Evolutionary conservation across 2,113 vertebrate genomes (phyloP).

Genomic region (Abramis brama): DNA sequence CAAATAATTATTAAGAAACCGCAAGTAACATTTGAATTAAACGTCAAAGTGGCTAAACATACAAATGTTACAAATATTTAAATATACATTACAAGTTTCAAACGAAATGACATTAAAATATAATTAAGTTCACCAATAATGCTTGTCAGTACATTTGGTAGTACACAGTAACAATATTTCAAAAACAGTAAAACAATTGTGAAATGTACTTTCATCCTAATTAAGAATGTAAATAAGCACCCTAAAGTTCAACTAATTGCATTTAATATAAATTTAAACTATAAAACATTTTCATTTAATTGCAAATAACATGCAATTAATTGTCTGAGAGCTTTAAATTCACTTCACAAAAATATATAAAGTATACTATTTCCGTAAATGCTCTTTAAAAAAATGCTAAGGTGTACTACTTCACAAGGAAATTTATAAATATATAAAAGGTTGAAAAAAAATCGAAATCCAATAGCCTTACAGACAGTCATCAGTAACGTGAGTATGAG

Average conservation of each 20-base stretch:
- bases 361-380: background rate
- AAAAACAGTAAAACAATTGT: background rate
- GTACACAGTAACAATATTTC: background rate
- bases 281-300: background rate
- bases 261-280: background rate
- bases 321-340: background rate
- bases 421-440: background rate
- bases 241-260: too few species aligned
- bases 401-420: background rate
- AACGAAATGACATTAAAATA: background rate
- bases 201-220: too few species aligned
- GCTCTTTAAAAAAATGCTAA: background rate
- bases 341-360: background rate
- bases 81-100: background rate
- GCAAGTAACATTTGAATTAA: too few species aligned
- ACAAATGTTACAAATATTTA: background rate
- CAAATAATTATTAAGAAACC: too few species aligned
- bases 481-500: slow-evolving; percentile 33
- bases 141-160: background rate
- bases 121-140: background rate
- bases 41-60: too few species aligned
- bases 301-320: background rate
- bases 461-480: slow-evolving; percentile 44
- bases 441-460: background rate
- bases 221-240: background rate